Percentiles rank a stretch among this genome's conserved stretches.
Evolutionary conservation across 2,888 invertebrate genomes (phyloP).

Genomic region (Andrena dorsata): DNA sequence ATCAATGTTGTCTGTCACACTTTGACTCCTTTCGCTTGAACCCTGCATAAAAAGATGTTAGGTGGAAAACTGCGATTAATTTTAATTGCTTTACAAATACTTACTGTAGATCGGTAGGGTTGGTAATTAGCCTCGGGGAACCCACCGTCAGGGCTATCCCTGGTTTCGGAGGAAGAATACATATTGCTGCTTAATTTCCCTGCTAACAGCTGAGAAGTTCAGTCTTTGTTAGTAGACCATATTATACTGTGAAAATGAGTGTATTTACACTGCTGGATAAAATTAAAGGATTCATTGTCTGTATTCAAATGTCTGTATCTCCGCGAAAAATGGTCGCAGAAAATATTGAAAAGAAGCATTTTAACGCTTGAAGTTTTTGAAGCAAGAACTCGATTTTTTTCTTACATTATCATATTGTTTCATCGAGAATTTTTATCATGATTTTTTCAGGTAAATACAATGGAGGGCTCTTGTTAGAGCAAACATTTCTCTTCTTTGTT

Average conservation of each 20-base stretch:
- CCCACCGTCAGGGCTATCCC: constrained; percentile 78
- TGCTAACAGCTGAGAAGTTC: constrained; percentile 70
- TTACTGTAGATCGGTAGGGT: constrained; percentile 76
- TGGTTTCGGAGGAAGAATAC: constrained; percentile 70
- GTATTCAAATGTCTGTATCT: too few species aligned
- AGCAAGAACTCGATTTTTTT: too few species aligned
- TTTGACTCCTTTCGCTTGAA: constrained; percentile 76
- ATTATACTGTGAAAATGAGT: not conserved
- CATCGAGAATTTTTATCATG: too few species aligned
- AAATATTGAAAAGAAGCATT: too few species aligned
- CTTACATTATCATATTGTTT: too few species aligned
- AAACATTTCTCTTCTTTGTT: too few species aligned
- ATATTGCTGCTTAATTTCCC: constrained; percentile 70
- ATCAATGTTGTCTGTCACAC: constrained; percentile 76
- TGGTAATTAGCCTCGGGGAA: constrained; percentile 79
- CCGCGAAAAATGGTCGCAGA: too few species aligned
- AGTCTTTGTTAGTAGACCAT: not conserved
- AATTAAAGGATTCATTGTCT: too few species aligned
- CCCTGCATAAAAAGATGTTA: constrained; percentile 57
- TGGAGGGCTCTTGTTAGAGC: too few species aligned
- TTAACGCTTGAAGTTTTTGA: too few species aligned
- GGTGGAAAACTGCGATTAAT: not conserved
- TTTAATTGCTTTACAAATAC: constrained; percentile 21
- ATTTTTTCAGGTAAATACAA: too few species aligned
- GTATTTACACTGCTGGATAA: too few species aligned